Evolutionary conservation across 1,140 invertebrate genomes (phyloP).

Genomic region (Neocloeon triangulifer): DNA sequence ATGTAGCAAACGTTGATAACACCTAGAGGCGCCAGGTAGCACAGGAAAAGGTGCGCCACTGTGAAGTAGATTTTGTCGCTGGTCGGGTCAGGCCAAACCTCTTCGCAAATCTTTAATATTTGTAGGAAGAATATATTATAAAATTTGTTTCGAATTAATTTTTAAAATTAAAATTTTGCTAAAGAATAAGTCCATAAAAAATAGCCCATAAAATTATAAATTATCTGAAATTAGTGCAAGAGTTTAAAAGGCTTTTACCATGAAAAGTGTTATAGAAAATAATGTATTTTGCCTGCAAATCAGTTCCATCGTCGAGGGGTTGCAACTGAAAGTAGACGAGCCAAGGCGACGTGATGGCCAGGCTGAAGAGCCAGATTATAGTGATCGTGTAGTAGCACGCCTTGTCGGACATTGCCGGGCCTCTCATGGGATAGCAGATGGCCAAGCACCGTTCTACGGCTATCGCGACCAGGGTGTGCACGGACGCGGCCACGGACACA

Average conservation of each 20-base stretch:
- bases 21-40: conserved; percentile 25
- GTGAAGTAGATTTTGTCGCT: conserved; percentile 26
- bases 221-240: no score
- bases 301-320: conserved; percentile 14
- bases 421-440: conserved; percentile 29
- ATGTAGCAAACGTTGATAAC: conserved; percentile 30
- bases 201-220: no score
- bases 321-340: conserved; percentile 24
- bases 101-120: conserved; percentile 16
- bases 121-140: not conserved
- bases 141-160: no score
- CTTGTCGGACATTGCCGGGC: conserved; percentile 24
- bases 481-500: conserved; percentile 34
- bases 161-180: no score
- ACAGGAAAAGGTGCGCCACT: conserved; percentile 29
- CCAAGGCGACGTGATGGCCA: conserved; percentile 31
- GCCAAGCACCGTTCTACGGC: conserved; percentile 32
- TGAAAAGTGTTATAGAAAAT: no score
- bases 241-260: no score
- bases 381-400: conserved; percentile 20
- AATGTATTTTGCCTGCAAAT: no score
- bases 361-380: conserved; percentile 28
- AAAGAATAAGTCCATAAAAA: no score
- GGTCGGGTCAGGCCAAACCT: conserved; percentile 21
- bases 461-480: conserved; percentile 36